Percentiles rank a stretch among this genome's conserved stretches.
Evolutionary conservation across 2,888 invertebrate genomes (phyloP).

Genomic region (Apoda limacodes): DNA sequence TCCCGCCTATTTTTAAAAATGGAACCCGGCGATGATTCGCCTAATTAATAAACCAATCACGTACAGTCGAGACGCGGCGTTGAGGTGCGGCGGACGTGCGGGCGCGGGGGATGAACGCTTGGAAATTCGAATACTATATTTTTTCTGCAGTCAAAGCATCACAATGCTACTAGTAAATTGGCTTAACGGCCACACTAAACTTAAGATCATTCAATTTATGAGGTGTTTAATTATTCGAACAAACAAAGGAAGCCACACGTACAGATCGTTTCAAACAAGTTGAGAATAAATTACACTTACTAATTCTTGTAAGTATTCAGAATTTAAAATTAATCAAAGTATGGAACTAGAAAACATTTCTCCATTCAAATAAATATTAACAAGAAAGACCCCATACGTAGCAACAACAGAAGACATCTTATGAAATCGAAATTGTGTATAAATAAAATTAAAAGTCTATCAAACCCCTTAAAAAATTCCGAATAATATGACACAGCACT

Average conservation of each 20-base stretch:
- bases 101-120: slow-evolving; percentile 65
- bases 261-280: slow-evolving; percentile 40
- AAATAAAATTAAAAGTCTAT: too few species aligned
- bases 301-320: too few species aligned
- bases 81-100: slow-evolving; percentile 67
- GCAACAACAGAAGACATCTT: too few species aligned
- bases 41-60: slow-evolving; percentile 71
- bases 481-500: slow-evolving; percentile 43
- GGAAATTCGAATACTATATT: slow-evolving; percentile 67
- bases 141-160: slow-evolving; percentile 60
- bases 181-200: slow-evolving; percentile 54
- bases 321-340: too few species aligned
- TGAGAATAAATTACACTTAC: too few species aligned
- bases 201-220: slow-evolving; percentile 31
- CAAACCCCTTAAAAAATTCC: too few species aligned
- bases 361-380: too few species aligned
- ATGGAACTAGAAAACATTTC: too few species aligned
- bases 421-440: too few species aligned
- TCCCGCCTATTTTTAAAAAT: slow-evolving; percentile 70
- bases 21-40: slow-evolving; percentile 59
- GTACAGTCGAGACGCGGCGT: slow-evolving; percentile 68
- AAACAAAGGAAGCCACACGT: slow-evolving; percentile 29
- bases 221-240: slow-evolving; percentile 9
- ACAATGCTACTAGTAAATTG: slow-evolving; percentile 64
- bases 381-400: too few species aligned